These are phyloP conservation scores for Agrypnus murinus DNA, from an alignment of 2,888 invertebrate species.

Conservation along the genomic window DNA sequence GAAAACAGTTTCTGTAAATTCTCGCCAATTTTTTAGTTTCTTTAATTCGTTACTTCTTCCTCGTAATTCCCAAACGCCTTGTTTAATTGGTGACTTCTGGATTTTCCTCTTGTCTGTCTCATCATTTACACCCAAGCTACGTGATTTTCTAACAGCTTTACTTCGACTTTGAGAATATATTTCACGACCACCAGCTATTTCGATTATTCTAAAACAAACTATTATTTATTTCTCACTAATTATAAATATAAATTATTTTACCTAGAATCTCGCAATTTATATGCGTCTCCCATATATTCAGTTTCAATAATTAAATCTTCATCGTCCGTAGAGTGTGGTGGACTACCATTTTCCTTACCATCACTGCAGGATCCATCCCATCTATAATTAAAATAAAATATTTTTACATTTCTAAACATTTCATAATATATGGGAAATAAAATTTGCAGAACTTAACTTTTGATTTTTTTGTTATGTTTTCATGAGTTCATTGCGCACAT, in stretches of 20 bases:
- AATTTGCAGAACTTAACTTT: too few species aligned
- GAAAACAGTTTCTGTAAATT: constrained; percentile 78
- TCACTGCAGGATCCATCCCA: constrained; percentile 70
- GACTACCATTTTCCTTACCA: constrained; percentile 66
- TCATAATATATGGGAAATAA: too few species aligned
- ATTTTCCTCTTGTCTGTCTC: constrained; percentile 69
- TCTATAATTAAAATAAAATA: constrained; percentile 61
- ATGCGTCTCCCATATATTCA: constrained; percentile 75
- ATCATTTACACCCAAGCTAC: constrained; percentile 70
- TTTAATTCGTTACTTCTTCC: constrained; percentile 70
- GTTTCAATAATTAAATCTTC: constrained; percentile 74
- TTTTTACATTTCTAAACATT: too few species aligned
- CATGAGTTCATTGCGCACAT: too few species aligned
- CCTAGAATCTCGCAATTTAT: constrained; percentile 85
- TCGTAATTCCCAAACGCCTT: constrained; percentile 76
- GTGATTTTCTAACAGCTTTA: constrained; percentile 83
- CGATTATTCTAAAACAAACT: constrained; percentile 75
- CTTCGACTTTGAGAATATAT: constrained; percentile 88
- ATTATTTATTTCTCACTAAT: neutral
- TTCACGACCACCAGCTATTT: constrained; percentile 88
- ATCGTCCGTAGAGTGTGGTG: constrained; percentile 71
- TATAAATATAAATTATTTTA: constrained; percentile 62
- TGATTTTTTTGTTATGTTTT: too few species aligned
- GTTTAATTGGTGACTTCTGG: constrained; percentile 73
- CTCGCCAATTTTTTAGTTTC: constrained; percentile 70